Percentiles rank a stretch among this genome's conserved stretches.
Evolutionary conservation across 2,113 vertebrate species (phyloP).

Genomic region (Erythrolamprus reginae): DNA sequence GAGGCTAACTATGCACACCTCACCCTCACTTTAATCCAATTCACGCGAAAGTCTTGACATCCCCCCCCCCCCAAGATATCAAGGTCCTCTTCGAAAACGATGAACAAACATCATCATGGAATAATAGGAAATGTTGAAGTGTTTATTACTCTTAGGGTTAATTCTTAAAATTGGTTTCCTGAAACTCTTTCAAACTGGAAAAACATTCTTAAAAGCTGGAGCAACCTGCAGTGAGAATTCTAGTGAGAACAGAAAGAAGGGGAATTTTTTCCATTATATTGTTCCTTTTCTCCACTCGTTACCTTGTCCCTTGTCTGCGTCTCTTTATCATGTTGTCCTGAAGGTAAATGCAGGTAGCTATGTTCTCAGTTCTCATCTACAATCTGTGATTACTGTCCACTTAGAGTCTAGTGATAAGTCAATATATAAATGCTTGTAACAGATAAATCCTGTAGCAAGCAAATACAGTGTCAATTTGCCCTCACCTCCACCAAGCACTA

Average conservation of each 20-base stretch:
- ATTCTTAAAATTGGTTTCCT: not conserved
- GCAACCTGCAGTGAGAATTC: not conserved
- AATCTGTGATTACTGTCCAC: not conserved
- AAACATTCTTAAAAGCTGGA: not conserved
- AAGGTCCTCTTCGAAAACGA: too few relatives aligned
- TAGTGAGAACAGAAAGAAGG: not conserved
- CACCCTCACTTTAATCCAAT: too few relatives aligned
- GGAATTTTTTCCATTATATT: not conserved
- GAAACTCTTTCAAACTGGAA: not conserved
- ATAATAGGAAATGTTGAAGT: not conserved
- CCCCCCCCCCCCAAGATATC: too few relatives aligned
- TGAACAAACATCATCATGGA: too few relatives aligned
- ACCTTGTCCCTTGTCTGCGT: not conserved
- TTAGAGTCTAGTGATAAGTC: not conserved
- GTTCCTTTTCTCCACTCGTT: not conserved
- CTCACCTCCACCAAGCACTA: not conserved
- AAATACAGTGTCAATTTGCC: not conserved
- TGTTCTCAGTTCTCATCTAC: not conserved
- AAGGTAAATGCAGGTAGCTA: not conserved
- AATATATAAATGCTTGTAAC: not conserved
- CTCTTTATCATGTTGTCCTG: not conserved
- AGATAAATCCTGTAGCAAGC: not conserved
- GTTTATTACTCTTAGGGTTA: not conserved
- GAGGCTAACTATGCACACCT: too few relatives aligned
- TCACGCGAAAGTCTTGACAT: too few relatives aligned